phyloP scores from a whole-genome alignment of 2,113 vertebrate species.

The Gopherus evgoodei region DNA sequence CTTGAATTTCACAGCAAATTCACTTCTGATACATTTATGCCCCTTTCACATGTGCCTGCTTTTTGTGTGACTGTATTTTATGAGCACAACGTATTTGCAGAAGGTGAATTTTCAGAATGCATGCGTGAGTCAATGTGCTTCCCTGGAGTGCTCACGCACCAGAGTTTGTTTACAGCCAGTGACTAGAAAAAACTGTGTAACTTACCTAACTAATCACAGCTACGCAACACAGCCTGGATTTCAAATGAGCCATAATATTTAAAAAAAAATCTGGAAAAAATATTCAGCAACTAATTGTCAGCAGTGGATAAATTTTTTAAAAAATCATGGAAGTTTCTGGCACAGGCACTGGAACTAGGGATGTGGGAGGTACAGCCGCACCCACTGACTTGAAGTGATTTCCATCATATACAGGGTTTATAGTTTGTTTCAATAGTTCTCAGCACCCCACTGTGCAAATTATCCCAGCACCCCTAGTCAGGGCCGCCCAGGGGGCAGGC shows the following conservation, averaged over 20 bases:
- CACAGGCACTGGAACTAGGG: no score
- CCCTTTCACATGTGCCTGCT: not conserved
- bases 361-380: no score
- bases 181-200: not conserved
- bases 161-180: not conserved
- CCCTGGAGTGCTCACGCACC: not conserved
- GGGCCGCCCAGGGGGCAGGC: no score
- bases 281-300: not conserved
- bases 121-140: not conserved
- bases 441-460: no score
- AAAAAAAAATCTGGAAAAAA: not conserved
- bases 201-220: not conserved
- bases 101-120: not conserved
- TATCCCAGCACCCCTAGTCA: no score
- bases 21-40: not conserved
- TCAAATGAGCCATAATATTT: not conserved
- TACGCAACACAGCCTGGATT: not conserved
- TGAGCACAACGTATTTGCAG: rapidly evolving
- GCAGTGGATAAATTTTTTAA: not conserved
- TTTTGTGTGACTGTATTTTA: not conserved
- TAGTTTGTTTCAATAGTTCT: no score
- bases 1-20: not conserved
- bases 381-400: no score
- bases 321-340: not conserved
- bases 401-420: no score